Conservation (phyloP, 2,113 vertebrate species). For the Microtus pennsylvanicus region DNA sequence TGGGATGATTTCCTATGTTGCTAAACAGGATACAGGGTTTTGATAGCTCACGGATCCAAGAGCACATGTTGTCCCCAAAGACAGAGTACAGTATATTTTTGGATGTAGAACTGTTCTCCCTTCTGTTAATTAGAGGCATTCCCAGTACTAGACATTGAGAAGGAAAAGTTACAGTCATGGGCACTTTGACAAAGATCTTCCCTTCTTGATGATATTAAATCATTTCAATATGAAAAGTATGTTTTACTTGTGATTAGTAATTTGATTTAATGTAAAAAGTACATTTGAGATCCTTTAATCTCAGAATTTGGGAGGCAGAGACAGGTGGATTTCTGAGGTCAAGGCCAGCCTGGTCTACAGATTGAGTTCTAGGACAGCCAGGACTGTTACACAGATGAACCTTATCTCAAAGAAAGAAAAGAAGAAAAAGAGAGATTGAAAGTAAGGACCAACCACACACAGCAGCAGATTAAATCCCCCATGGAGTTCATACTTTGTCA, state of each 20-base stretch:
- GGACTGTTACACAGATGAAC: neutral
- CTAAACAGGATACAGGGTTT: slow-evolving; percentile 23
- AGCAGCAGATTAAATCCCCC: neutral
- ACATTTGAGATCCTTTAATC: neutral
- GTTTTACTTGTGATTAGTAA: slow-evolving; percentile 20
- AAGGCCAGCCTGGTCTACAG: neutral
- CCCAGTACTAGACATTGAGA: slow-evolving; percentile 1
- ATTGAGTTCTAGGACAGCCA: neutral
- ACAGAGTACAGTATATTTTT: slow-evolving; percentile 42
- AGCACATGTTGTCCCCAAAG: slow-evolving; percentile 11
- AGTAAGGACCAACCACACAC: neutral
- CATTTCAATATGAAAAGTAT: neutral
- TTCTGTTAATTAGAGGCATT: slow-evolving; percentile 42
- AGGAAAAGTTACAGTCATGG: slow-evolving; percentile 17
- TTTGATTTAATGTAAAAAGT: neutral
- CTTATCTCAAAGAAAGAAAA: neutral
- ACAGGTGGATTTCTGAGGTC: neutral
- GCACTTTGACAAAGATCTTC: neutral
- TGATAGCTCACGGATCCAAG: neutral
- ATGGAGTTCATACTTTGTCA: neutral
- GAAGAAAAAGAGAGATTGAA: neutral
- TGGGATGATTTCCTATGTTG: slow-evolving; percentile 31
- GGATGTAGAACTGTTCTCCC: neutral
- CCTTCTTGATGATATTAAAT: neutral
- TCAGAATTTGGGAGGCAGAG: neutral